Conservation (phyloP, 2,113 vertebrate genomes). For the Porphyrio hochstetteri region DNA sequence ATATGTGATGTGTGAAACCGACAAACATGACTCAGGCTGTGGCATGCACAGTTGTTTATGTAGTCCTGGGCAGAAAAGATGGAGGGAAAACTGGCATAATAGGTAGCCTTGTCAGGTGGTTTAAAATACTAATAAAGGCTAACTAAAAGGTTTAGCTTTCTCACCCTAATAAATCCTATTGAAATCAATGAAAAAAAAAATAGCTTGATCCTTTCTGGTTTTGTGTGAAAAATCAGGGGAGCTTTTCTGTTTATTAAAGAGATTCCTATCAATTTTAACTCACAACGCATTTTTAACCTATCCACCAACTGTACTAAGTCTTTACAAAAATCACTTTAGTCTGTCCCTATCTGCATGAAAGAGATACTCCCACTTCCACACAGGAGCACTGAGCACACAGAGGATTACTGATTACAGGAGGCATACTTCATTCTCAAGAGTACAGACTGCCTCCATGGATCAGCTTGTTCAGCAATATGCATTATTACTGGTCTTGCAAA, state of each 20-base stretch:
- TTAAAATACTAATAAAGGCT: not conserved
- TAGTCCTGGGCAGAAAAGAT: not conserved
- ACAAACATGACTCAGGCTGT: conserved; percentile 1
- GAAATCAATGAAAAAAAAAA: not conserved
- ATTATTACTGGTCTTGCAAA: not conserved
- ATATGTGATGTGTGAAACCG: not conserved
- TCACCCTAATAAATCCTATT: not conserved
- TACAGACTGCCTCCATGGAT: not conserved
- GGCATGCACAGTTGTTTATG: not conserved
- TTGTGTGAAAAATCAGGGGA: not conserved
- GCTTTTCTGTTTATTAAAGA: not conserved
- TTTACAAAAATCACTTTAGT: not conserved
- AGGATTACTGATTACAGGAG: not conserved
- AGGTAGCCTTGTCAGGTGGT: not conserved
- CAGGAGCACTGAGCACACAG: not conserved
- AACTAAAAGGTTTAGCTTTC: not conserved
- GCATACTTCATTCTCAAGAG: not conserved
- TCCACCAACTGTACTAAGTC: not conserved
- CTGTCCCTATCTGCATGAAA: accelerated
- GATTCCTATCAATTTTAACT: not conserved
- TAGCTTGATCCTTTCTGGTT: not conserved
- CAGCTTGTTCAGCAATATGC: not conserved
- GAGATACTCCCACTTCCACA: not conserved
- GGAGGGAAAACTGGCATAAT: not conserved
- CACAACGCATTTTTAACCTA: not conserved